Evolutionary conservation across 2,113 vertebrate species (phyloP), one percentile per base, ranked within the genome.

Genomic region (Petroica traversi): DNA sequence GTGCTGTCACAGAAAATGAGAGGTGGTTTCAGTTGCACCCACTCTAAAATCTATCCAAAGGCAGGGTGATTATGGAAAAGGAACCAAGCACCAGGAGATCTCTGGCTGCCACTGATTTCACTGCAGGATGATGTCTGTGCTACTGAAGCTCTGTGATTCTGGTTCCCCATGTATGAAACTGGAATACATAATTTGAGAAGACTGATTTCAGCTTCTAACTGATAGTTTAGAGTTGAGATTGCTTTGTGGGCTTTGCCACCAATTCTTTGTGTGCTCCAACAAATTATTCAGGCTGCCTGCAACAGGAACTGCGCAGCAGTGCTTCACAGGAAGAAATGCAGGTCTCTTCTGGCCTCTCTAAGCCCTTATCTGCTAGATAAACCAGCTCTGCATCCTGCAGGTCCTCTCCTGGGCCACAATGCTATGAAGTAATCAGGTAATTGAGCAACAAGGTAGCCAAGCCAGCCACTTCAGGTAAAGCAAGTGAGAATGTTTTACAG

Each of bases 361-460:
- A 58, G 12, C 6, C 12, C 8, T 78, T 12, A 19, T 5, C 16
- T 69, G 34, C 4, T 46, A 7, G 2, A 4, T 36, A 46, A 81
- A 51, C 33, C 12, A 75, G 3, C 31, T 57, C 22, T 25, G 40
- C 24, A 2, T 16, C 20, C 31, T 72, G 14, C 19, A 76, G 49
- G 19, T 57, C 19, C 62, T 64, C 58, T 72, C 13, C n/a, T 33
- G 41, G 19, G 23, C 23, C 45, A 40, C 0, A 0, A 29, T 19
- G 28, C 9, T 26, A 10, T 16, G 22, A 82, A 88, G 7, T 6
- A 23, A 14, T 0, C 3, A 54, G n/a, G 20, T 25, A 51, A 48
- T 7, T 7, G 36, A 69, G 41, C 12, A 57, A 89, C 45, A 72
- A 45, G 6, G 8, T 68, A 45, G 14, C 24, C 34, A 38, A 48